These are phyloP conservation scores for pig (Sus scrofa) DNA, from an alignment of 2,113 vertebrate genomes.

Conservation along the genomic window DNA sequence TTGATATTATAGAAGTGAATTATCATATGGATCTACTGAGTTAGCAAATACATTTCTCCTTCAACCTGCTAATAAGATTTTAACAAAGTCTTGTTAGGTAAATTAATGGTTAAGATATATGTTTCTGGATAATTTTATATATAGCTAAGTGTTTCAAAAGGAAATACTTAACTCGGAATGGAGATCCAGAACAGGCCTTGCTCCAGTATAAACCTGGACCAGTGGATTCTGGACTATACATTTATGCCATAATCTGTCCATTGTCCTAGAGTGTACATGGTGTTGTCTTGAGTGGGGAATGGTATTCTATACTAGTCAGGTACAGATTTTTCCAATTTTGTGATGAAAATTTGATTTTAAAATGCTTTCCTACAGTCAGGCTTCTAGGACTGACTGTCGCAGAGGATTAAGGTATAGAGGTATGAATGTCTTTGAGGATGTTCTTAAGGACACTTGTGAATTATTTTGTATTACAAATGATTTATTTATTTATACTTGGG, in stretches of 20 bases:
- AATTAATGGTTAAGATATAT: background rate
- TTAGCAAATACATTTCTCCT: constrained; percentile 37
- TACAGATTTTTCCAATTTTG: constrained; percentile 33
- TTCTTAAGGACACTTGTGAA: constrained; percentile 33
- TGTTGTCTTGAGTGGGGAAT: constrained; percentile 21
- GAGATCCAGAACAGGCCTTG: background rate
- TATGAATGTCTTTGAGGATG: background rate
- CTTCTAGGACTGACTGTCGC: background rate
- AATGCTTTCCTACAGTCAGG: background rate
- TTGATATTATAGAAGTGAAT: background rate
- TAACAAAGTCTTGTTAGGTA: constrained; percentile 37
- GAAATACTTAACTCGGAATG: constrained; percentile 13
- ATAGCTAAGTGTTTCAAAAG: constrained; percentile 25
- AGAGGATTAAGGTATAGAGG: background rate
- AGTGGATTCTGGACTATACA: background rate
- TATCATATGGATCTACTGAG: background rate
- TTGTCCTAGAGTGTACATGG: background rate
- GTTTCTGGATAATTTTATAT: constrained; percentile 38
- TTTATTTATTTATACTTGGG: background rate
- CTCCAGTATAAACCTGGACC: background rate
- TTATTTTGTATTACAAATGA: constrained; percentile 39
- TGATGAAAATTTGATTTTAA: constrained; percentile 42
- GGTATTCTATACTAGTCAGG: background rate
- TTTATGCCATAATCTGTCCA: background rate
- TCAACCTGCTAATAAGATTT: constrained; percentile 13